Evolutionary conservation across 2,888 invertebrate species (phyloP).

Genomic region (Eurytoma adleriae): DNA sequence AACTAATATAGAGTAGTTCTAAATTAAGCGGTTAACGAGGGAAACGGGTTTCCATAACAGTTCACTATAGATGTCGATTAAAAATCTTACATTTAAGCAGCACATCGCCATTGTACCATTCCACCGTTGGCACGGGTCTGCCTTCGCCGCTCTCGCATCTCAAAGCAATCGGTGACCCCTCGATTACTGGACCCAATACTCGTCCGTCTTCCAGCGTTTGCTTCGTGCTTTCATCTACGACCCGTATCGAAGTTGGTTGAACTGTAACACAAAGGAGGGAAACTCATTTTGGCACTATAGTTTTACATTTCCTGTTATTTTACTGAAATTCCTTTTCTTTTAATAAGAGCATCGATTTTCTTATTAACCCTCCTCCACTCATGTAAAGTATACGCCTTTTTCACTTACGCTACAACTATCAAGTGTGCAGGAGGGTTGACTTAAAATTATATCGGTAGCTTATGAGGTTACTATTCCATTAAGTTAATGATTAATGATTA

Average conservation of each 20-base stretch:
- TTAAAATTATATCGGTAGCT: not conserved
- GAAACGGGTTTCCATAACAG: not conserved
- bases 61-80: conserved; percentile 5
- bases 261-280: conserved; percentile 80
- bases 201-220: conserved; percentile 80
- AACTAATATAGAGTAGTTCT: too few relatives aligned
- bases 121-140: conserved; percentile 89
- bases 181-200: conserved; percentile 83
- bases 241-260: conserved; percentile 86
- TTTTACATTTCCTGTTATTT: too few relatives aligned
- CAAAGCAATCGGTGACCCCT: conserved; percentile 83
- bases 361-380: too few relatives aligned
- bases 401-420: too few relatives aligned
- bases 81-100: conserved; percentile 68
- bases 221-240: conserved; percentile 81
- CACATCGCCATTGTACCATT: conserved; percentile 86
- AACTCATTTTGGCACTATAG: not conserved
- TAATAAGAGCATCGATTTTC: too few relatives aligned
- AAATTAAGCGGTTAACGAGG: too few relatives aligned
- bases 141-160: conserved; percentile 88
- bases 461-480: too few relatives aligned
- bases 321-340: too few relatives aligned
- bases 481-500: too few relatives aligned
- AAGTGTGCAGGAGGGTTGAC: too few relatives aligned
- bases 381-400: too few relatives aligned